phyloP scores from a whole-genome alignment of 2,888 invertebrate genomes.

The Amblyjoppa proteus region DNA sequence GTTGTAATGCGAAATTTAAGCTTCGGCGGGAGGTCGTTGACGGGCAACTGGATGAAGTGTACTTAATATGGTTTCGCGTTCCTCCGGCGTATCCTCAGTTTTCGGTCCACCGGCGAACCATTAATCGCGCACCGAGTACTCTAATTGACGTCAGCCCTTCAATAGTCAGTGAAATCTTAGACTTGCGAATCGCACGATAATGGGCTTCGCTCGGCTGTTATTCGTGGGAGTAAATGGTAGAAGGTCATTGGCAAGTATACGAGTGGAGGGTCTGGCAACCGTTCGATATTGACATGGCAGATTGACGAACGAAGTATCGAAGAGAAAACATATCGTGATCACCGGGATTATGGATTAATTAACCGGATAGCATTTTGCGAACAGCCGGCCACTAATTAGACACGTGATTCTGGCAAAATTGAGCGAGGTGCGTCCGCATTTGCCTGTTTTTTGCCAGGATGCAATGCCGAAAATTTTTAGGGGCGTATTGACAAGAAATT shows the following conservation, averaged over 20 bases:
- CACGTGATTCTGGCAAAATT: too few species aligned
- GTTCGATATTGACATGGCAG: too few species aligned
- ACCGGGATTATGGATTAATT: too few species aligned
- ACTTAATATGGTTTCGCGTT: neutral
- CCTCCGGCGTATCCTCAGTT: neutral
- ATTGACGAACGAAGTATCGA: too few species aligned
- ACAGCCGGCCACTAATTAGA: too few species aligned
- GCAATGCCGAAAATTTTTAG: too few species aligned
- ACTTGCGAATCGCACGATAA: neutral
- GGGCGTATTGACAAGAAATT: too few species aligned
- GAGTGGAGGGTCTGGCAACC: too few species aligned
- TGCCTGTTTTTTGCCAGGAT: too few species aligned
- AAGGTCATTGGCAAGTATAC: neutral
- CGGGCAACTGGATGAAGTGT: neutral
- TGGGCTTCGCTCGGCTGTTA: neutral
- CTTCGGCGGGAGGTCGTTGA: neutral
- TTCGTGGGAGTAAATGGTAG: neutral
- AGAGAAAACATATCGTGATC: too few species aligned
- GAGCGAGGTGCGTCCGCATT: too few species aligned
- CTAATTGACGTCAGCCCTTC: neutral
- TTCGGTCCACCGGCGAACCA: neutral
- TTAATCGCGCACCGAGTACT: neutral
- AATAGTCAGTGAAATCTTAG: neutral
- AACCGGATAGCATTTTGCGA: too few species aligned
- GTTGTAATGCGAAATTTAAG: constrained; percentile 3